These are phyloP conservation scores for Tryphoninae sp. DNA, from an alignment of 2,888 invertebrate species.

Conservation along the genomic window DNA sequence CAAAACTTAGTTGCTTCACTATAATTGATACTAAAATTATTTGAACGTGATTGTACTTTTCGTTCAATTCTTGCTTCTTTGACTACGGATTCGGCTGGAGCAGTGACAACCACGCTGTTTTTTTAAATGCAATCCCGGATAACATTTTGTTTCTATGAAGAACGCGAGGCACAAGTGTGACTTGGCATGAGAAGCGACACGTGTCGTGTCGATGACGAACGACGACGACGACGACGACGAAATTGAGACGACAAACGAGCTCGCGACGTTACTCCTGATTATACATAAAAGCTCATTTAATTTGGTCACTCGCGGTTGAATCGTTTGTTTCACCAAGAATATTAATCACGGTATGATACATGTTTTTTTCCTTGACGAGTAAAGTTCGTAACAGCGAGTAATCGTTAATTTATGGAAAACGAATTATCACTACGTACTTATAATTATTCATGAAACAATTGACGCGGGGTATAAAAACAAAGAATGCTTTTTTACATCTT, in stretches of 20 bases:
- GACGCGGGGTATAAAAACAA: too few relatives aligned
- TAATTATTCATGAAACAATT: too few relatives aligned
- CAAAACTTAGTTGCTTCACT: too few relatives aligned
- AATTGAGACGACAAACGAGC: constrained; percentile 37
- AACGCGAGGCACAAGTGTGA: constrained; percentile 27
- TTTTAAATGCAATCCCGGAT: constrained; percentile 8
- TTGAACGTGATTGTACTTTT: neutral
- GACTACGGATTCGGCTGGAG: neutral
- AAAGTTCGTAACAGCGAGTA: too few relatives aligned
- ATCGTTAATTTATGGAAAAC: too few relatives aligned
- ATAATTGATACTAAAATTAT: neutral
- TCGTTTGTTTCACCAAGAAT: neutral
- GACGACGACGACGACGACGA: constrained; percentile 23
- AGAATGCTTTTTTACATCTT: too few relatives aligned
- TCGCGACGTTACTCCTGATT: constrained; percentile 1
- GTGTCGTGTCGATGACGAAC: constrained; percentile 22
- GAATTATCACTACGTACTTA: too few relatives aligned
- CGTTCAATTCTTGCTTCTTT: neutral
- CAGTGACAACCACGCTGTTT: neutral
- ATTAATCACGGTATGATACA: neutral
- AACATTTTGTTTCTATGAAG: constrained; percentile 27
- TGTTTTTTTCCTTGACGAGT: too few relatives aligned
- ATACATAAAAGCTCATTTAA: neutral
- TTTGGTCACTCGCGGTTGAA: neutral
- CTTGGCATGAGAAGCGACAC: constrained; percentile 25